Conservation (phyloP, 1,140 invertebrate genomes). For the Solenopsis invicta region DNA sequence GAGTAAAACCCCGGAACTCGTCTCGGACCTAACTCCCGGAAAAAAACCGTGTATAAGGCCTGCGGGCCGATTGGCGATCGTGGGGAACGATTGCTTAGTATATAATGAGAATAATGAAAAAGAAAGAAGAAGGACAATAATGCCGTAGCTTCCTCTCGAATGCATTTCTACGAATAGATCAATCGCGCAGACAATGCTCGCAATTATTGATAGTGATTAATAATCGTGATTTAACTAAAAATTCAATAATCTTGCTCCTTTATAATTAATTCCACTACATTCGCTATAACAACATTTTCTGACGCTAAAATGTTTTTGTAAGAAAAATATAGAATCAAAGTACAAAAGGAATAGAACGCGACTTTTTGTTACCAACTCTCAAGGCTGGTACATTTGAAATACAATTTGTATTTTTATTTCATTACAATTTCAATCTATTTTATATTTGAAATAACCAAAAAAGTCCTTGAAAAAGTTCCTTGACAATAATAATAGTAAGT, state of each 20-base stretch:
- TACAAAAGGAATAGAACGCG: neutral
- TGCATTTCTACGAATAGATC: constrained; percentile 24
- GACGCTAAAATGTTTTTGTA: neutral
- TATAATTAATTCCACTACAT: constrained; percentile 17
- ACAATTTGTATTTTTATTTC: no score
- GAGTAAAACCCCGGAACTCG: constrained; percentile 18
- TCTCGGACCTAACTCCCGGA: neutral
- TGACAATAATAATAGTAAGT: no score
- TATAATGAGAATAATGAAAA: constrained; percentile 41
- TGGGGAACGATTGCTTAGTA: constrained; percentile 20
- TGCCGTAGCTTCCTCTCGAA: neutral
- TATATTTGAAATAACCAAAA: no score
- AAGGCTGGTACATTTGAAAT: no score
- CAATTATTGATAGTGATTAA: constrained; percentile 27
- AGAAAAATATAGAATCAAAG: neutral
- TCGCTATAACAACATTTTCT: neutral
- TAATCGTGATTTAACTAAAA: neutral
- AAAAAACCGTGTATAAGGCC: constrained; percentile 36
- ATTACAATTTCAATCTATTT: no score
- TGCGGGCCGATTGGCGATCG: constrained; percentile 19
- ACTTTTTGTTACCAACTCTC: constrained; percentile 2
- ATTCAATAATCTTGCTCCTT: neutral
- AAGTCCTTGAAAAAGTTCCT: no score
- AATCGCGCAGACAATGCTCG: neutral
- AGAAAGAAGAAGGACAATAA: neutral